A percentile compares a stretch with the other conserved stretches of the same genome.
Evolutionary conservation across 1,140 invertebrate species (phyloP).

Genomic region (Zaprionus kolodkinae): DNA sequence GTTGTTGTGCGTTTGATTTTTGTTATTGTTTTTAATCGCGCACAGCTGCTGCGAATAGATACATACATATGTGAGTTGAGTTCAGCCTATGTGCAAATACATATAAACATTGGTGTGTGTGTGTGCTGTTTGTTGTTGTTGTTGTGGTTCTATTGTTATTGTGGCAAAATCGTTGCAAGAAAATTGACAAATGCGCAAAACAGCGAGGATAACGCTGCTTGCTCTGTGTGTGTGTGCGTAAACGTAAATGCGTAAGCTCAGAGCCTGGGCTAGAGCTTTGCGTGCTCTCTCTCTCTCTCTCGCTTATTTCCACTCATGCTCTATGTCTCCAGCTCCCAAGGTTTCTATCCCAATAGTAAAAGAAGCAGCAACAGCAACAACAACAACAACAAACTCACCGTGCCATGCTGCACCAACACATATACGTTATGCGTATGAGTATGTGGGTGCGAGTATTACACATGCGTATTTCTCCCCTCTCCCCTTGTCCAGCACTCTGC

Average conservation of each 20-base stretch:
- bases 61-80: conserved; percentile 33
- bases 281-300: conserved; percentile 37
- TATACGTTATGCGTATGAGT: background rate
- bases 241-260: conserved; percentile 75
- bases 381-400: conserved; percentile 29
- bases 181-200: conserved; percentile 63
- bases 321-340: conserved; percentile 25
- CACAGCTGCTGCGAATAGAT: conserved; percentile 48
- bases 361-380: conserved; percentile 25
- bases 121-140: conserved; percentile 33
- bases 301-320: conserved; percentile 2
- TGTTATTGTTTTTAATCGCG: conserved; percentile 44
- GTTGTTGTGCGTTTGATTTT: conserved; percentile 39
- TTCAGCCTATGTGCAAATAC: conserved; percentile 14
- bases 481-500: background rate
- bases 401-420: conserved; percentile 37
- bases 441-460: conserved; percentile 1
- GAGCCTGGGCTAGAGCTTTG: conserved; percentile 47
- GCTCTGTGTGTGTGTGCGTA: conserved; percentile 42
- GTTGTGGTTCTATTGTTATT: conserved; percentile 24
- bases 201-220: conserved; percentile 51
- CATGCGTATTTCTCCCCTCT: background rate
- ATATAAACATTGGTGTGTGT: background rate
- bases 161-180: conserved; percentile 45
- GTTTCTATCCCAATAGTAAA: conserved; percentile 34